Percentiles rank a stretch among this genome's conserved stretches.
Evolutionary conservation across 2,113 vertebrate species (phyloP).

Genomic region (Hiodon alosoides): DNA sequence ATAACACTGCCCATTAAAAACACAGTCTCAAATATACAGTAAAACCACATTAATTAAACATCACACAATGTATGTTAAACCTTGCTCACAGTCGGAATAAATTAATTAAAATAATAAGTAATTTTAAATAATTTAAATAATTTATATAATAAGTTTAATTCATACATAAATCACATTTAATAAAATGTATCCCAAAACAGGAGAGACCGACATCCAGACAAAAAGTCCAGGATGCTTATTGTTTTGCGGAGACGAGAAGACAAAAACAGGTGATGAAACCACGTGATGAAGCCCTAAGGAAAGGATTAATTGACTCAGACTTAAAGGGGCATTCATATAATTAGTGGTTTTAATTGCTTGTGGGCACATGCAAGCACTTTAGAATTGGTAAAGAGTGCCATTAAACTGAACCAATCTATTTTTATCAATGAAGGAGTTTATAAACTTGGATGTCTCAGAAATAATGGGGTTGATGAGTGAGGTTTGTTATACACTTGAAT

Average conservation of each 20-base stretch:
- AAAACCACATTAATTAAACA: neutral
- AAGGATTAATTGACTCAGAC: slow-evolving; percentile 42
- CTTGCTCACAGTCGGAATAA: neutral
- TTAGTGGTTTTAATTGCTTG: slow-evolving; percentile 22
- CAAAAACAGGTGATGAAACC: slow-evolving; percentile 43
- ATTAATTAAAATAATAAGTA: neutral
- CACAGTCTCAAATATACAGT: no score
- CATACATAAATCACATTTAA: no score
- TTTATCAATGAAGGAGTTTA: neutral
- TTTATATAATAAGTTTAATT: no score
- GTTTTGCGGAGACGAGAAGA: slow-evolving; percentile 18
- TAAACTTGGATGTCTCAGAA: neutral
- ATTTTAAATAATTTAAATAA: no score
- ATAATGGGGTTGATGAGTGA: no score
- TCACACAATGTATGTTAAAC: neutral
- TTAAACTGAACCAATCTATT: slow-evolving; percentile 10
- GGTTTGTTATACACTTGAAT: no score
- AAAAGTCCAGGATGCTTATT: neutral
- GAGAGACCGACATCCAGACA: no score
- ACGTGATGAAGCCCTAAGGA: slow-evolving; percentile 23
- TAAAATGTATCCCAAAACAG: no score
- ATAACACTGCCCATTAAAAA: no score
- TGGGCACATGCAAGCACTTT: slow-evolving; percentile 19
- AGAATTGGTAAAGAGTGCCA: slow-evolving; percentile 5
- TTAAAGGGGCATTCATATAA: slow-evolving; percentile 21